Evolutionary conservation across 2,888 invertebrate genomes (phyloP), one percentile per base, ranked within the genome.

Genomic region (Lepidocyrtinus sp.): DNA sequence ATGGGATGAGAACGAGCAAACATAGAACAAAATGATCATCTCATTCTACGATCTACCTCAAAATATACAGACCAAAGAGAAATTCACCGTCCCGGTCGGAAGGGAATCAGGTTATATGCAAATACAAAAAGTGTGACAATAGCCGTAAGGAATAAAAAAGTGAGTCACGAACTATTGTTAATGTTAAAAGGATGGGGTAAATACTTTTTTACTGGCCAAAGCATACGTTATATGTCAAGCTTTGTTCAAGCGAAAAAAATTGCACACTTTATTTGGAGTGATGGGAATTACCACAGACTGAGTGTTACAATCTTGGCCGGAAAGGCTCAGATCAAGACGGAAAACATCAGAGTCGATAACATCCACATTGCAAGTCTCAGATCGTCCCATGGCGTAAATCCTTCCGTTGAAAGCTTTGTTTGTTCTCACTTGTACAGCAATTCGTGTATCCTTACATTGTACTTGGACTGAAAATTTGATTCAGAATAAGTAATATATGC

Each of bases 361-460:
- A 88, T 96, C 96, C 84, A 96, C 95, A 90, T 97, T 97, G 90
- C 97, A 97, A 55, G 97, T 97, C 90, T 97, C 97, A 0, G 96
- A 96, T 73, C 97, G 92, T 46, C 97, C 97, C 87, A 97, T 90
- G 21, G 97, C 97, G 89, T 97, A 97, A 88, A 97, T 96, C 82
- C 97, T 93, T 15, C 97, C 97, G 88, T 96, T 97, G 91, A 97
- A 97, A 22, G 96, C 96, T 88, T 96, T 95, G 89, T 96, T 97
- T 46, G 97, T 97, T 86, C 94, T 92, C 21, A 97, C 96, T 89
- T 96, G 95, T 0, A 97, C 95, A 2, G 96, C 96, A 87, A 97
- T 97, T 87, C 95, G 92, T 1, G 96, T 96, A 88, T 97, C 97
- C 89, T 96, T 97, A 91, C 97, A 97, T 89, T 96, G 95, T 0